Base-by-base conservation (phyloP, 1,140 invertebrate species). In the Drosophila dunni region DNA sequence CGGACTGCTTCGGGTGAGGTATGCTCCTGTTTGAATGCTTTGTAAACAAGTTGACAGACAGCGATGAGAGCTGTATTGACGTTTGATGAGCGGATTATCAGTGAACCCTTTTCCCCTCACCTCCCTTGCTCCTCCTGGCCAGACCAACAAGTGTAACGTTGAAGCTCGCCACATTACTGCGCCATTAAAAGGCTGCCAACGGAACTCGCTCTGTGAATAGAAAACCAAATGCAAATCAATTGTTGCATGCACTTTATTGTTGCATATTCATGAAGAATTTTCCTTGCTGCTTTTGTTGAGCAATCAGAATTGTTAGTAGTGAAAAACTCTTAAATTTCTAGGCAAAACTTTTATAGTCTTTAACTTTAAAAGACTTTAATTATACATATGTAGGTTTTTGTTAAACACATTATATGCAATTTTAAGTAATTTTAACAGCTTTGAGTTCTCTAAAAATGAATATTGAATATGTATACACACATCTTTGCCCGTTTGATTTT, bases 51-150 rank as follows among this genome's bases (percentile, higher is more conserved):
- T 86, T 86, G 84, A 86, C 80, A 86, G 82, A 45, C 62, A 64
- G 10, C 62, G 56, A 62, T 63, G 70, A 62, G 62, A 65, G 67
- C 68, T 65, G 64, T 73, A 86, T 86, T 89, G 83, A 86, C 83
- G 84, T 86, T 79, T 86, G 84, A 89, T 86, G 84, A 86, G 77
- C 83, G 84, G 83, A 86, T 86, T 86, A 86, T 86, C 76, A 54
- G 58, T 63, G 68, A 72, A 58, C 56, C 48, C 56, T 46, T 58
- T 38, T 61, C 15, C 42, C 10, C 51, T 17, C 3, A 38, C 9
- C 13, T 6, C 9, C 38, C 34, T 11, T 13, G 33, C 38, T 66
- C 33, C 17, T 4, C 46, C 11, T 61, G 67, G 63, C 70, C 50
- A 54, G 68, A 45, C n/a, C 71, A 75, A 85, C 83, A 86, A 88